Base-by-base conservation (phyloP, 53 echinoderm and acorn worm species). In the Holothuria scabra region DNA sequence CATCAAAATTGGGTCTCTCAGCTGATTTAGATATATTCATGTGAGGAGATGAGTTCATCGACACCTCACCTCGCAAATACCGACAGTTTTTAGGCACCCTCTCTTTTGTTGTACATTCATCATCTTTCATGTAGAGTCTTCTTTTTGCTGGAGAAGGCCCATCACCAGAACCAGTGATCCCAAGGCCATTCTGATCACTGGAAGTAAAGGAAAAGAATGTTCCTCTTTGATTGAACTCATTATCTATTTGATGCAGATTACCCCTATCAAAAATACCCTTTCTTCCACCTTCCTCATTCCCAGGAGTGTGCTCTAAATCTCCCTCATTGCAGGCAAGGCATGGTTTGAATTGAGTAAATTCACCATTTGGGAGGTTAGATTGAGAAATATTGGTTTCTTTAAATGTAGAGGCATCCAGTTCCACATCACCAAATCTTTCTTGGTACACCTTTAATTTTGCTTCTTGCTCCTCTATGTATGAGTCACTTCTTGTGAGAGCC, bases 401-500 rank as follows among this genome's bases (percentile, higher is more conserved):
- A 19, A 13, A 46, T 3, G 48, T 35, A n/a, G 3, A 21, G 7
- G 35, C 16, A 1, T 76, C 52, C 44, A 76, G 32, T 22, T 65
- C 5, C 24, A 85, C 56, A 18, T 84, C 84, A 33, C 87, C 86
- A 79, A 64, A 80, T 37, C 32, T 79, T 12, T 41, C 59, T 71
- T 85, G 85, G 72, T 88, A 92, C 21, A 55, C 65, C 38, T 32
- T 81, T 22, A 92, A 26, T 33, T 88, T 57, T 5, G 33, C 64
- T 58, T 94, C 94, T 31, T 92, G 89, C 65, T 97, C 94, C 28
- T 97, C 94, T 18, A 94, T 86, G 76, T 94, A 97, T 82, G 71
- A 62, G 46, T 94, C 97, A 29, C 90, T 92, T 57, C 90, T 88
- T 10, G 90, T 89, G 58, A 97, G 72, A 56, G 97, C 97, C 74